These are phyloP conservation scores for Drosophila orosa DNA, from an alignment of 1,140 invertebrate species.

Conservation along the genomic window DNA sequence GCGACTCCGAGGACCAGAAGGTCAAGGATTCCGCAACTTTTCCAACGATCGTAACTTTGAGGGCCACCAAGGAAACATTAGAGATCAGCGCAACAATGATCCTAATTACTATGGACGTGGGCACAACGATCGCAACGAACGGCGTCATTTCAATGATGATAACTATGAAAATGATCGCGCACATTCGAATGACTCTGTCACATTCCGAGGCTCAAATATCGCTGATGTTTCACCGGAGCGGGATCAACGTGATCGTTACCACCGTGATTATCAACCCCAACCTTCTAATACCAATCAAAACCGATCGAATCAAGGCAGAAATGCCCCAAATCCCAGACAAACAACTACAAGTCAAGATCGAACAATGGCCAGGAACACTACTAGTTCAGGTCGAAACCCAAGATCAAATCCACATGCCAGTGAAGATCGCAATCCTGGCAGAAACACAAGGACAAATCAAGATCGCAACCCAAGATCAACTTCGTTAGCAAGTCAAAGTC, in stretches of 20 bases:
- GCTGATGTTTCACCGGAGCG: conserved; percentile 1
- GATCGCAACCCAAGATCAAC: not conserved
- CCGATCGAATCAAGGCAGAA: not conserved
- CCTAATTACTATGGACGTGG: conserved; percentile 9
- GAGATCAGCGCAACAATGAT: conserved; percentile 10
- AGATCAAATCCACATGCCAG: not conserved
- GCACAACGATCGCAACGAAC: conserved; percentile 9
- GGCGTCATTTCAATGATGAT: conserved; percentile 12
- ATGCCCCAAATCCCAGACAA: conserved; percentile 3
- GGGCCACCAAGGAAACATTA: not conserved
- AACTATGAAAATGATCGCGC: not conserved
- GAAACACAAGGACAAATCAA: not conserved
- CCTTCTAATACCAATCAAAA: not conserved
- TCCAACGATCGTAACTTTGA: not conserved
- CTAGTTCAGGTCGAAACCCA: not conserved
- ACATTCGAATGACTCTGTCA: conserved; percentile 11
- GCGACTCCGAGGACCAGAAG: not conserved
- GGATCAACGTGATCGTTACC: conserved; percentile 1
- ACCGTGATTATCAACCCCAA: not conserved
- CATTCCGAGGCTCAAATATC: conserved; percentile 4
- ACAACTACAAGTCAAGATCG: not conserved
- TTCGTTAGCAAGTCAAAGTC: conserved; percentile 2
- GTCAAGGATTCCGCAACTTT: not conserved
- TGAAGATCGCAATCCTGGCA: conserved; percentile 1
- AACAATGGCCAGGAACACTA: not conserved